These are phyloP conservation scores for Diglossa brunneiventris DNA, from an alignment of 2,113 vertebrate species.

Conservation along the genomic window DNA sequence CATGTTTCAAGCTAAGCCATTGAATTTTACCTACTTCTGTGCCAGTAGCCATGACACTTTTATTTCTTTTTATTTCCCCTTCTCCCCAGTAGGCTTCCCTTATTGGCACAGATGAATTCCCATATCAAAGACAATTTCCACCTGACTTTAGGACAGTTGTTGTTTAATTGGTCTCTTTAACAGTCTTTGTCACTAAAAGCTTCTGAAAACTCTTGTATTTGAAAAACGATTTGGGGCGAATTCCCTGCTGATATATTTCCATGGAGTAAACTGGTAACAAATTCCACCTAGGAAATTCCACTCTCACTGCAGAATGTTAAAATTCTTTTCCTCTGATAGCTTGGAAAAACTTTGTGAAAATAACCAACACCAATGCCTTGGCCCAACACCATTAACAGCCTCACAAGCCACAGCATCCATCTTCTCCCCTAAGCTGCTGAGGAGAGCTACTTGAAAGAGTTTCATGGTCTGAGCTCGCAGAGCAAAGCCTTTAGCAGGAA, in stretches of 20 bases:
- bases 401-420: not conserved
- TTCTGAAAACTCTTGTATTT: not conserved
- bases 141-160: constrained; percentile 19
- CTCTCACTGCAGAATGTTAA: not conserved
- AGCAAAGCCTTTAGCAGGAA: not conserved
- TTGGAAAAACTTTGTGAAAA: not conserved
- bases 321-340: not conserved
- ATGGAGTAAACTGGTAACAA: not conserved
- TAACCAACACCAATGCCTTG: not conserved
- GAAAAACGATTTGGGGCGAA: not conserved
- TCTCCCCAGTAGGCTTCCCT: not conserved
- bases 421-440: not conserved
- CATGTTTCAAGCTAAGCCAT: not conserved
- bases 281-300: not conserved
- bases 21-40: not conserved
- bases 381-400: not conserved
- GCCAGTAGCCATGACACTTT: not conserved
- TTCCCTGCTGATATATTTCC: not conserved
- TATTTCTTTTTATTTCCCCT: constrained; percentile 26
- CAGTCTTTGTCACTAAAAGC: not conserved
- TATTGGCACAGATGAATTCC: not conserved
- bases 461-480: accelerated
- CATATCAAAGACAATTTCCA: constrained; percentile 32
- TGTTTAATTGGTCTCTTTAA: constrained; percentile 33
- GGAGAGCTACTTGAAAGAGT: not conserved